Evolutionary conservation across 1,140 invertebrate genomes (phyloP).

Genomic region (Battus philenor): DNA sequence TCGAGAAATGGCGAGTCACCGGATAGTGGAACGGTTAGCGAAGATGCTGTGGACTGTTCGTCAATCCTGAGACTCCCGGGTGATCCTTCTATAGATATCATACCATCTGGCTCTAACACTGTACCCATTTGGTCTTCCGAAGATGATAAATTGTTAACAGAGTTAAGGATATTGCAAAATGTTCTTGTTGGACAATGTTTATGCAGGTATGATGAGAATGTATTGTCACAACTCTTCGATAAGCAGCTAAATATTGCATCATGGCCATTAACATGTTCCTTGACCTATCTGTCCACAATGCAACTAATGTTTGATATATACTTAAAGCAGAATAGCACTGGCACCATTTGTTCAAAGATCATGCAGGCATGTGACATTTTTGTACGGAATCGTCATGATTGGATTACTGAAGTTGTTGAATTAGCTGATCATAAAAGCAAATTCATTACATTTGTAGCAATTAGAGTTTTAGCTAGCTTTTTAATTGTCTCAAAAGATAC

Average conservation of each 20-base stretch:
- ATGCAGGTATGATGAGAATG: slow-evolving; percentile 84
- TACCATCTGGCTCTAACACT: slow-evolving; percentile 53
- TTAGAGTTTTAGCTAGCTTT: slow-evolving; percentile 87
- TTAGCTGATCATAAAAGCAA: slow-evolving; percentile 85
- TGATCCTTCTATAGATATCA: slow-evolving; percentile 44
- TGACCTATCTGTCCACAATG: slow-evolving; percentile 88
- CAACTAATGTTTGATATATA: slow-evolving; percentile 90
- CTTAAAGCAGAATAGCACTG: slow-evolving; percentile 87
- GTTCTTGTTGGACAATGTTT: slow-evolving; percentile 84
- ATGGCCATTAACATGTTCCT: slow-evolving; percentile 82
- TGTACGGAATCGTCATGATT: slow-evolving; percentile 85
- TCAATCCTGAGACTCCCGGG: slow-evolving; percentile 47
- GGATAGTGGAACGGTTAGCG: slow-evolving; percentile 68
- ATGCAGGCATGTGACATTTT: slow-evolving; percentile 87
- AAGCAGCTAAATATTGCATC: slow-evolving; percentile 80
- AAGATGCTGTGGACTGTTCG: slow-evolving; percentile 70
- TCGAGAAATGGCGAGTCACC: slow-evolving; percentile 61
- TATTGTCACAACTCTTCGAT: slow-evolving; percentile 82
- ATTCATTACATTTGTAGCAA: slow-evolving; percentile 87
- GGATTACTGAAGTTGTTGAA: slow-evolving; percentile 89
- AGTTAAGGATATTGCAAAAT: slow-evolving; percentile 75
- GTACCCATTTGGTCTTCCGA: slow-evolving; percentile 47
- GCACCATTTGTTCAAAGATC: slow-evolving; percentile 86
- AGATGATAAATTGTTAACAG: slow-evolving; percentile 56
- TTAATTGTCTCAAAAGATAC: slow-evolving; percentile 89